phyloP scores from a whole-genome alignment of 2,797 vertebrate species.

The Propithecus deckenii region DNA sequence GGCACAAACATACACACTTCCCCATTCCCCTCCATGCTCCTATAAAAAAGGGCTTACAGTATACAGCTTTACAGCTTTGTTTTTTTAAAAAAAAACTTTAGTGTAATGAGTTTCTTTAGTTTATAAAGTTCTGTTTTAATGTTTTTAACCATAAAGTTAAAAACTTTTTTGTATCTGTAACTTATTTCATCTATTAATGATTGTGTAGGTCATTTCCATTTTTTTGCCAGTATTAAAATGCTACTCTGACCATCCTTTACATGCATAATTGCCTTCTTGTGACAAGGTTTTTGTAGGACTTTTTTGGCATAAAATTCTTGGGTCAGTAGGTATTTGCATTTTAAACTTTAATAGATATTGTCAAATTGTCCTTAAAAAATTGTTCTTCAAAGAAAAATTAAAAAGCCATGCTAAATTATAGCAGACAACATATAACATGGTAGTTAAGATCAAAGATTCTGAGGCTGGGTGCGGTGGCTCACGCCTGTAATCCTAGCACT shows the following conservation, averaged over 20 bases:
- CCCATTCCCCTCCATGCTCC: not conserved
- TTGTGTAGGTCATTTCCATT: not conserved
- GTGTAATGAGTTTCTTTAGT: not conserved
- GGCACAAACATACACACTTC: not conserved
- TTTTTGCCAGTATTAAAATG: not conserved
- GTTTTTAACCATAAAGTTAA: not conserved
- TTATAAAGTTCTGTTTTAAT: conserved; percentile 37
- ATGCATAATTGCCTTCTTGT: not conserved
- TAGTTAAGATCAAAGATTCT: not conserved
- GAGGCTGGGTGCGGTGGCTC: too few relatives aligned
- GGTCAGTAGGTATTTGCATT: not conserved
- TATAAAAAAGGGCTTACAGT: not conserved
- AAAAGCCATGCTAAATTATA: not conserved
- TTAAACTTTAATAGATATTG: not conserved
- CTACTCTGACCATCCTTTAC: not conserved
- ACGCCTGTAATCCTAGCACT: too few relatives aligned
- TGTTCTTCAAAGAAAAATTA: not conserved
- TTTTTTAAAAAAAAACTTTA: not conserved
- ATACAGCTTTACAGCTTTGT: not conserved
- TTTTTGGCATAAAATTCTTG: not conserved
- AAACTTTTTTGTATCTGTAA: not conserved
- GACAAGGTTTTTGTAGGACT: not conserved
- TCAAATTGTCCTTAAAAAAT: not conserved
- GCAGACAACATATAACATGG: not conserved
- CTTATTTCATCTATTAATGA: not conserved